Conservation (phyloP, 2,888 invertebrate genomes). For the Pandemis heparana region DNA sequence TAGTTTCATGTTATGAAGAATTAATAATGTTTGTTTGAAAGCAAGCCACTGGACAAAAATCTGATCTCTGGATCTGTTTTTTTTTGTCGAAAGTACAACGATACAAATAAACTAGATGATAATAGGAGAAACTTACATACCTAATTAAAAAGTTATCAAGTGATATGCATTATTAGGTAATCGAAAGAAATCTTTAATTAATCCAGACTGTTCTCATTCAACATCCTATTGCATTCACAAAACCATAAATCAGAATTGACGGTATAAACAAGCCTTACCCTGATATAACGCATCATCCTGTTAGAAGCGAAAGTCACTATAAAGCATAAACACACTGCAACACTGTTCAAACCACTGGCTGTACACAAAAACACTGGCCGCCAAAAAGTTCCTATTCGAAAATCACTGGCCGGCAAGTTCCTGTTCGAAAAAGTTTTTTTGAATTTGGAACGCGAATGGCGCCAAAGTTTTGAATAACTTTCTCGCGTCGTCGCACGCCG, state of each 20-base stretch:
- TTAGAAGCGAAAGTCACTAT: constrained; percentile 71
- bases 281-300: constrained; percentile 77
- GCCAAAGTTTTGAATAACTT: constrained; percentile 55
- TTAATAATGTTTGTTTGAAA: too few species aligned
- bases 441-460: constrained; percentile 48
- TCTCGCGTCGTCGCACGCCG: constrained; percentile 65
- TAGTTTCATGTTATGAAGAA: too few species aligned
- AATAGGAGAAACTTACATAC: neutral
- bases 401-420: constrained; percentile 30
- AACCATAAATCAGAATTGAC: constrained; percentile 29
- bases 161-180: neutral
- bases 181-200: neutral
- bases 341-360: constrained; percentile 59
- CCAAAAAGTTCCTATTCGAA: constrained; percentile 21
- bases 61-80: neutral
- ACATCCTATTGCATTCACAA: constrained; percentile 17
- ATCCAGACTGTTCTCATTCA: constrained; percentile 16
- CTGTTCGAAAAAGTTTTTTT: constrained; percentile 34
- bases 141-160: neutral
- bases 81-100: neutral
- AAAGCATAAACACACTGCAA: constrained; percentile 54
- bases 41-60: too few species aligned
- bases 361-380: constrained; percentile 22
- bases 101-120: too few species aligned
- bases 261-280: constrained; percentile 56